phyloP scores from a whole-genome alignment of 2,888 invertebrate species.

The Willowsia nigromaculata region DNA sequence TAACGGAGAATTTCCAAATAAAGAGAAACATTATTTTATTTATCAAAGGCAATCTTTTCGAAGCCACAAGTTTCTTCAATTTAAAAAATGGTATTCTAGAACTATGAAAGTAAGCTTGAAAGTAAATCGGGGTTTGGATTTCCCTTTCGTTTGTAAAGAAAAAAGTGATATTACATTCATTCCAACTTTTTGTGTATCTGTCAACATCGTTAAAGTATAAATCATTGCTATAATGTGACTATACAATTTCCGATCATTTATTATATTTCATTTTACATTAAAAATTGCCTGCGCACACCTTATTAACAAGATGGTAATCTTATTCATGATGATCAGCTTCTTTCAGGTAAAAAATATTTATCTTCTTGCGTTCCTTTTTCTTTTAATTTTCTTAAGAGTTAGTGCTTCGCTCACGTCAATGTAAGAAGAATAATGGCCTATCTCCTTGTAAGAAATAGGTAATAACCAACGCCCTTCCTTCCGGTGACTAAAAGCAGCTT shows the following conservation, averaged over 20 bases:
- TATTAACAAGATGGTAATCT: not conserved
- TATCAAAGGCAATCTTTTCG: too few relatives aligned
- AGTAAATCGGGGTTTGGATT: too few relatives aligned
- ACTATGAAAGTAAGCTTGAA: too few relatives aligned
- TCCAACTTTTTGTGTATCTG: not conserved
- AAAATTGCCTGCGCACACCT: not conserved
- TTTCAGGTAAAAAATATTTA: not conserved
- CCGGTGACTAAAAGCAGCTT: conserved; percentile 36
- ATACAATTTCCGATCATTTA: not conserved
- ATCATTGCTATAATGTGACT: conserved; percentile 7
- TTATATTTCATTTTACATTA: not conserved
- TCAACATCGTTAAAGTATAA: conserved; percentile 20
- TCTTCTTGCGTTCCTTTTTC: not conserved
- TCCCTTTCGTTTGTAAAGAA: too few relatives aligned
- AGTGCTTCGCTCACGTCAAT: not conserved
- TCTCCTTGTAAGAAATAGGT: conserved; percentile 12
- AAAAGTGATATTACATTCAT: too few relatives aligned
- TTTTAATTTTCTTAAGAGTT: not conserved
- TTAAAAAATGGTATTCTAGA: too few relatives aligned
- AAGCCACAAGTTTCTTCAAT: too few relatives aligned
- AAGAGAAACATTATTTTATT: too few relatives aligned
- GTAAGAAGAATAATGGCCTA: not conserved
- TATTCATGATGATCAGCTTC: not conserved
- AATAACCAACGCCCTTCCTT: conserved; percentile 61
- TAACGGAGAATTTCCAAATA: too few relatives aligned